Evolutionary conservation across 2,888 invertebrate species (phyloP), one percentile per base, ranked within the genome.

Genomic region (Heteromurus nitidus): DNA sequence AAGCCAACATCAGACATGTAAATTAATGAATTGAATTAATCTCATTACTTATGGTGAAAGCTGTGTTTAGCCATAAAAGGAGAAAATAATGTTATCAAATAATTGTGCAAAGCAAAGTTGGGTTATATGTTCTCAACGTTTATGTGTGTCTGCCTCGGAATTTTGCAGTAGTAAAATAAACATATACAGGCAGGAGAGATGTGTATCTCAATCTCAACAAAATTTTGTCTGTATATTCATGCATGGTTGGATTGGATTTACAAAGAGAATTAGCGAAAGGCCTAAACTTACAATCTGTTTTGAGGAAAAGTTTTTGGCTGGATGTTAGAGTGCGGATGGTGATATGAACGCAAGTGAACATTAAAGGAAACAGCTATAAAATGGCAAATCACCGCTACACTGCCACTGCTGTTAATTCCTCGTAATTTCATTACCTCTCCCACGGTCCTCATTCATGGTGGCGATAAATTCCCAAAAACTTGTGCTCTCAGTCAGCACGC

Each of bases 11-110:
- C 65, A 75, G 58, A 65, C 75, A 75, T 75, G 75, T 58, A 81
- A 75, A 70, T 75, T 81, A 83, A 83, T 83, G 81, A 83, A 81
- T 83, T 69, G 83, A 74, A 77, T 77, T 83, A 81, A 83, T 83
- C 80, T 70, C 72, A 82, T 82, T 82, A 82, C 76, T 69, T 69
- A 76, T 76, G 76, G 68, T 47, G 30, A 64, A 75, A 53, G 65
- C 65, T 67, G 67, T 65, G 74, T 74, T 64, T 53, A 74, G 74
- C 74, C 74, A 74, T 74, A 74, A 75, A n/a, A 67, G 42, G 26
- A 44, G 42, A 64, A 70, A 75, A 67, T 75, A 67, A 75, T 75
- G 65, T 74, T 65, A 55, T 64, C 53, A 74, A 65, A 74, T 65
- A 60, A n/a, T 65, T 53, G 42, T 65, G 65, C 31, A 74, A 64